Percentiles rank a stretch among this genome's conserved stretches.
Evolutionary conservation across 2,113 vertebrate species (phyloP).

Genomic region (Manacus vitellinus): DNA sequence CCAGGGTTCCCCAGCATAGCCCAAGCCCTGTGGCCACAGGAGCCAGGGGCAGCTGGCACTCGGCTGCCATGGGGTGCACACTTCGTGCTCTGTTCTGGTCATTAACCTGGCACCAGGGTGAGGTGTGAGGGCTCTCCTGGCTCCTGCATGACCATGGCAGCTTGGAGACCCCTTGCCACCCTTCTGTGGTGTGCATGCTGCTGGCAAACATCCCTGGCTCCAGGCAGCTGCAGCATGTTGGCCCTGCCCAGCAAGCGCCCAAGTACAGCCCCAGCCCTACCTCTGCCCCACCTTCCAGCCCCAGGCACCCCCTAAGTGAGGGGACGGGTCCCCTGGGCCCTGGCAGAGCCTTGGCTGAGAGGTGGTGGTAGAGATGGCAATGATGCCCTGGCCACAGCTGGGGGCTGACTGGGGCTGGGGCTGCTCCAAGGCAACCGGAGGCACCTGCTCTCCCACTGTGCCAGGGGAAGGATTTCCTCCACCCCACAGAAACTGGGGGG

Average conservation of each 20-base stretch:
- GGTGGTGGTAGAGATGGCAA: not conserved
- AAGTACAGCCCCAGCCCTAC: not conserved
- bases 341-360: not conserved
- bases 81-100: not conserved
- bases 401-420: not conserved
- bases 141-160: not conserved
- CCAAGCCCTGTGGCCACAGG: not conserved
- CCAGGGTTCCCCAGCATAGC: not conserved
- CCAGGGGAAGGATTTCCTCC: not conserved
- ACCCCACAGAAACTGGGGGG: not conserved
- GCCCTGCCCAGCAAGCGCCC: not conserved
- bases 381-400: accelerated
- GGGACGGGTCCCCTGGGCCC: too few relatives aligned
- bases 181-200: not conserved
- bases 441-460: accelerated
- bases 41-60: not conserved
- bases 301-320: not conserved
- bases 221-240: accelerated
- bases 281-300: not conserved
- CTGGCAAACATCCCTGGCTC: not conserved
- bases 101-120: accelerated
- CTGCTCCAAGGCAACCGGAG: accelerated
- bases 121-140: not conserved
- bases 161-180: not conserved
- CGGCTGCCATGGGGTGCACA: not conserved